Evolutionary conservation across 2,888 invertebrate species (phyloP).

Genomic region (Eurytoma adleriae): DNA sequence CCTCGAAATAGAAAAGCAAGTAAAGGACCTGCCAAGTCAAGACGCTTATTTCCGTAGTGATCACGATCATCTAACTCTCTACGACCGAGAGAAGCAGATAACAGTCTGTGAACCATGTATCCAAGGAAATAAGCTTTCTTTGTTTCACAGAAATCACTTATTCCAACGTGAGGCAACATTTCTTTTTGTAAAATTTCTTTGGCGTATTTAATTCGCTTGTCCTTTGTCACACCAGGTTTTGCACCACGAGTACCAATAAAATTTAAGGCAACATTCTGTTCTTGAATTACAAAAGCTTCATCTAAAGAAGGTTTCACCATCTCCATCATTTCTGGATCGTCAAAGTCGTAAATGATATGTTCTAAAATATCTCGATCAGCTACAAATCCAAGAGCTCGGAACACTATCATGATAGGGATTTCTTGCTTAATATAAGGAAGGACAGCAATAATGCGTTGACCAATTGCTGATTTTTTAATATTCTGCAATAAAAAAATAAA

Average conservation of each 20-base stretch:
- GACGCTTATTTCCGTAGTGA: slow-evolving; percentile 99
- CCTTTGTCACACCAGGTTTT: slow-evolving; percentile 98
- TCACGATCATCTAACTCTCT: slow-evolving; percentile 99
- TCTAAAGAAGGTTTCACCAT: slow-evolving; percentile 99
- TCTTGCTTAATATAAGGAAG: slow-evolving; percentile 99
- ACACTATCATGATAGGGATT: slow-evolving; percentile 99
- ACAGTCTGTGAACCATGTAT: slow-evolving; percentile 98
- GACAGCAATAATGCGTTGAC: slow-evolving; percentile 98
- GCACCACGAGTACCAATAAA: slow-evolving; percentile 99
- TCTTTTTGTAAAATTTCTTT: slow-evolving; percentile 99
- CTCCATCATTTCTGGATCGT: slow-evolving; percentile 99
- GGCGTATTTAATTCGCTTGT: slow-evolving; percentile 99
- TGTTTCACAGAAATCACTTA: slow-evolving; percentile 99
- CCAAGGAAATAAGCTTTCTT: slow-evolving; percentile 99
- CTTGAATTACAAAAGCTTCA: slow-evolving; percentile 99
- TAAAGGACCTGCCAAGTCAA: slow-evolving; percentile 98
- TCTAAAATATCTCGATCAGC: slow-evolving; percentile 99
- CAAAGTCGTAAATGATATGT: slow-evolving; percentile 99
- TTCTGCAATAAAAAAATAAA: slow-evolving; percentile 76
- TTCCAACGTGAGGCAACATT: slow-evolving; percentile 99
- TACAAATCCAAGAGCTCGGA: slow-evolving; percentile 98
- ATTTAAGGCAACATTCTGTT: slow-evolving; percentile 98
- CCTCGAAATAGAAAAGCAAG: slow-evolving; percentile 98
- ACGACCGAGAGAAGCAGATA: slow-evolving; percentile 95
- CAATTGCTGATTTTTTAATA: slow-evolving; percentile 99